phyloP scores from a whole-genome alignment of 2,888 invertebrate genomes.

The Drosophila stalkeri region DNA sequence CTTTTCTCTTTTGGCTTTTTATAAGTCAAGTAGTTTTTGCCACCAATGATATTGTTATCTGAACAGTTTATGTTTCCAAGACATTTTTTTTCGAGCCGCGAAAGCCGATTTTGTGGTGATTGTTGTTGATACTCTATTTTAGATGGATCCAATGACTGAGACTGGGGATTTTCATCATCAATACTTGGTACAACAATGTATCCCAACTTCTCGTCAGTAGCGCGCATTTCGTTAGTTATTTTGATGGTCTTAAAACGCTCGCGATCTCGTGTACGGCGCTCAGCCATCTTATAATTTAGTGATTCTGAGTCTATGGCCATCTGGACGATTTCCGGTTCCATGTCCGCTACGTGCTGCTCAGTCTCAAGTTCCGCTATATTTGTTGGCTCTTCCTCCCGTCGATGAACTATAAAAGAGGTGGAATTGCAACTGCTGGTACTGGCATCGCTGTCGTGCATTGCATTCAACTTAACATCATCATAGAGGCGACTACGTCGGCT shows the following conservation, averaged over 20 bases:
- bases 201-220: conserved; percentile 61
- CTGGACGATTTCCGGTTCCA: conserved; percentile 19
- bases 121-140: conserved; percentile 23
- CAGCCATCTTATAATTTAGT: conserved; percentile 62
- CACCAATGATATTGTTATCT: conserved; percentile 14
- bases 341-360: conserved; percentile 35
- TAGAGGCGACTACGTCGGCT: conserved; percentile 84
- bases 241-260: conserved; percentile 85
- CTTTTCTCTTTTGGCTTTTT: conserved; percentile 82
- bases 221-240: conserved; percentile 78
- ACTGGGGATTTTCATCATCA: conserved; percentile 70
- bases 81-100: conserved; percentile 73
- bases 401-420: conserved; percentile 75
- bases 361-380: conserved; percentile 35
- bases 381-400: conserved; percentile 49
- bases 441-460: conserved; percentile 61
- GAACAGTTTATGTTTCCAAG: conserved; percentile 59
- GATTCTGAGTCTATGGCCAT: conserved; percentile 58
- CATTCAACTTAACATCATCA: conserved; percentile 82
- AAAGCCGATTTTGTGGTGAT: conserved; percentile 62
- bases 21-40: conserved; percentile 81
- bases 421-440: conserved; percentile 63
- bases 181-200: conserved; percentile 84
- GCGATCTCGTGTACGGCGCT: conserved; percentile 82
- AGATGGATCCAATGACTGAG: not conserved